Evolutionary conservation across 92 coral and sea anemone species (phyloP).

Genomic region (Heliopora coerulea): DNA sequence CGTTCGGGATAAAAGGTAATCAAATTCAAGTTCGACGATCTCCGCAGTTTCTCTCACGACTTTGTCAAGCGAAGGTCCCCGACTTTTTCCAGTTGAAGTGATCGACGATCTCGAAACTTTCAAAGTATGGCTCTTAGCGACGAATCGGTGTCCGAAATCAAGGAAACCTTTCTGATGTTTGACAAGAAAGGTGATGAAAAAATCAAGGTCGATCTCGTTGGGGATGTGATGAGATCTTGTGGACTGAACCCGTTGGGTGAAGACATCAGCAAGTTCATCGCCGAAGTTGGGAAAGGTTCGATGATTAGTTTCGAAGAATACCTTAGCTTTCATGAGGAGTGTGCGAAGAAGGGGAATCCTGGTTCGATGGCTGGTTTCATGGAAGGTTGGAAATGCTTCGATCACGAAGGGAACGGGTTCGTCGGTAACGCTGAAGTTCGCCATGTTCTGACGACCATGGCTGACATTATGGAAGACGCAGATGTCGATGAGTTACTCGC

Average conservation of each 20-base stretch:
- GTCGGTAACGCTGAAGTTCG: constrained; percentile 79
- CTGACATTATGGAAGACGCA: constrained; percentile 67
- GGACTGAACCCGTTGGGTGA: constrained; percentile 80
- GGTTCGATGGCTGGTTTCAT: constrained; percentile 78
- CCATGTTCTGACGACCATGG: constrained; percentile 74
- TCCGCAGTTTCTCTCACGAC: constrained; percentile 7
- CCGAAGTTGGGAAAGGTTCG: constrained; percentile 55
- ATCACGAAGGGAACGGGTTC: constrained; percentile 85
- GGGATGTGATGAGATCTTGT: constrained; percentile 71
- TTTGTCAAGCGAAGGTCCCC: constrained; percentile 3
- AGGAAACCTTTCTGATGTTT: constrained; percentile 78
- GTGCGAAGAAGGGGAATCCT: constrained; percentile 66
- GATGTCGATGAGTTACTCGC: constrained; percentile 75
- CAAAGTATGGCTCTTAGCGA: constrained; percentile 47
- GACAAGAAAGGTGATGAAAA: constrained; percentile 84
- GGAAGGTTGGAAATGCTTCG: constrained; percentile 90
- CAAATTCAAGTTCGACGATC: constrained; percentile 2
- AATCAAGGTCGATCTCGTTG: constrained; percentile 62
- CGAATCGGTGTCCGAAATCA: constrained; percentile 68
- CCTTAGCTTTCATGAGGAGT: constrained; percentile 71
- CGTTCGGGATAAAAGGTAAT: constrained; percentile 40
- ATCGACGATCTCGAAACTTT: too few relatives aligned
- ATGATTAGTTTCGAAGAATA: constrained; percentile 70
- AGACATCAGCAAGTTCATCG: constrained; percentile 67
- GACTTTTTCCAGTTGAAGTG: neutral